Conservation (phyloP, 2,797 vertebrate species). For the Acanthopagrus latus region DNA sequence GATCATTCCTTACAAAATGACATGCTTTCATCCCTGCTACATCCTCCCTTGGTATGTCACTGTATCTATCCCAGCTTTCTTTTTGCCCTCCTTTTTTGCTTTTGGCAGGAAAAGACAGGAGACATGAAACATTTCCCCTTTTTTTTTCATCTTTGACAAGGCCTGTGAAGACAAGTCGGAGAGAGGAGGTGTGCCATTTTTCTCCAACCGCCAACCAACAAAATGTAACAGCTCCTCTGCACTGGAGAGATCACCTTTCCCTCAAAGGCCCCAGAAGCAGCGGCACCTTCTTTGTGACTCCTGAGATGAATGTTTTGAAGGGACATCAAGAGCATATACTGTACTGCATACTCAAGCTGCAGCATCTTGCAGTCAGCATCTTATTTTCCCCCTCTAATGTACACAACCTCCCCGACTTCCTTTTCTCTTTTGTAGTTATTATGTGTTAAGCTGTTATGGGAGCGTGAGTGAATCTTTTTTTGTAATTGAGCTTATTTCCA, state of each 20-base stretch:
- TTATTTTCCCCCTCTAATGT: slow-evolving; percentile 35
- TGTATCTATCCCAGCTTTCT: slow-evolving; percentile 70
- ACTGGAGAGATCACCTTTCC: slow-evolving; percentile 72
- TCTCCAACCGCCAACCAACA: slow-evolving; percentile 72
- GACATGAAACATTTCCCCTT: slow-evolving; percentile 79
- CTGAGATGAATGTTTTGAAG: slow-evolving; percentile 68
- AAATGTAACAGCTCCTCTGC: slow-evolving; percentile 72
- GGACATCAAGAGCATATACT: slow-evolving; percentile 62
- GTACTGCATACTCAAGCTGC: slow-evolving; percentile 43
- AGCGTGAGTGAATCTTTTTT: slow-evolving; percentile 33
- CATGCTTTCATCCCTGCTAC: slow-evolving; percentile 77
- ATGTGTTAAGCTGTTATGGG: slow-evolving; percentile 40
- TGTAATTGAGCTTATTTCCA: slow-evolving; percentile 56
- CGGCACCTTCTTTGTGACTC: slow-evolving; percentile 63
- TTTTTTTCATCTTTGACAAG: slow-evolving; percentile 77
- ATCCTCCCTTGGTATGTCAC: slow-evolving; percentile 80
- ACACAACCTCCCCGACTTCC: slow-evolving; percentile 26
- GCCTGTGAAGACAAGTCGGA: slow-evolving; percentile 73
- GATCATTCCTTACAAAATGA: slow-evolving; percentile 79
- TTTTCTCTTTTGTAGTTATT: slow-evolving; percentile 43
- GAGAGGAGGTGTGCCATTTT: slow-evolving; percentile 71
- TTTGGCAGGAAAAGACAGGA: slow-evolving; percentile 79
- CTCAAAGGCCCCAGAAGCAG: slow-evolving; percentile 69
- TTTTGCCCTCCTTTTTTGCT: slow-evolving; percentile 71
- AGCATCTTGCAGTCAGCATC: slow-evolving; percentile 41